A percentile compares a stretch with the other conserved stretches of the same genome.
These are phyloP conservation scores for Onthophagus sagittarius DNA, from an alignment of 2,888 invertebrate species.

Conservation along the genomic window DNA sequence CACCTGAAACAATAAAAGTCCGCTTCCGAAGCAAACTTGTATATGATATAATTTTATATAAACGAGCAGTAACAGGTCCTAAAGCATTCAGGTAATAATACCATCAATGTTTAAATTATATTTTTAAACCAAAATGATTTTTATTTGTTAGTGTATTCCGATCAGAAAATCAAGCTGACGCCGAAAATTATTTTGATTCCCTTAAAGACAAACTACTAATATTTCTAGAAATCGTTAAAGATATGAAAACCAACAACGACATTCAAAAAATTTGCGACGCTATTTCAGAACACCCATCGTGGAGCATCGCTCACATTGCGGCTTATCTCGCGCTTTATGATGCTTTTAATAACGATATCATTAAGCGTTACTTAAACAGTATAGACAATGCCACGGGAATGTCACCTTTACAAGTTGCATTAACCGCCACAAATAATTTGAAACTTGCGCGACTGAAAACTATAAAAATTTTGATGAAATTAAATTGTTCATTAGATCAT, in stretches of 20 bases:
- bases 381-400: slow-evolving; percentile 66
- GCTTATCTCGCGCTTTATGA: slow-evolving; percentile 74
- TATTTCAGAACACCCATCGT: slow-evolving; percentile 71
- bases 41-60: slow-evolving; percentile 74
- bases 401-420: slow-evolving; percentile 85
- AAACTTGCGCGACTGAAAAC: slow-evolving; percentile 49
- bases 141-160: slow-evolving; percentile 66
- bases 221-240: slow-evolving; percentile 68
- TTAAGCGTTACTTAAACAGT: slow-evolving; percentile 67
- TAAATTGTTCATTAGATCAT: slow-evolving; percentile 64
- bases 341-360: slow-evolving; percentile 63
- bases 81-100: slow-evolving; percentile 66
- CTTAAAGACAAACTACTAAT: slow-evolving; percentile 72
- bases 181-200: slow-evolving; percentile 65
- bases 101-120: no score
- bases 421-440: slow-evolving; percentile 59
- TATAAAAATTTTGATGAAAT: slow-evolving; percentile 61
- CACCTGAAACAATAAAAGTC: slow-evolving; percentile 52
- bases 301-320: slow-evolving; percentile 82
- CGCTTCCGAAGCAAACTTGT: slow-evolving; percentile 45
- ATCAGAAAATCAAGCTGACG: slow-evolving; percentile 59
- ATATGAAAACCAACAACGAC: slow-evolving; percentile 64
- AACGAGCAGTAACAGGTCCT: slow-evolving; percentile 68
- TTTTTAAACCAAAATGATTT: neutral
- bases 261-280: slow-evolving; percentile 78